phyloP scores from a whole-genome alignment of 2,888 invertebrate genomes.

The Platycheirus albimanus region DNA sequence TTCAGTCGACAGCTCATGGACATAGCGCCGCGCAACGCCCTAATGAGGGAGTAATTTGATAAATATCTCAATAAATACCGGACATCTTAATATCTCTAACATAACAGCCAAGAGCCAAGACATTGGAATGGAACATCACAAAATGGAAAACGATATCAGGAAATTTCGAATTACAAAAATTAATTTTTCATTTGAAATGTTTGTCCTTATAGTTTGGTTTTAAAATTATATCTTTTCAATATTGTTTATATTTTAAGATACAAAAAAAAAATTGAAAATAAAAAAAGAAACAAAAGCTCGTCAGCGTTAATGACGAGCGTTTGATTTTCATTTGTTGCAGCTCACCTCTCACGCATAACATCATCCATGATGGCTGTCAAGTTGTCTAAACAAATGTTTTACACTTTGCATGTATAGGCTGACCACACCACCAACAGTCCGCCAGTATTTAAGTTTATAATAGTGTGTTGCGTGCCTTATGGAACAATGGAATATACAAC shows the following conservation, averaged over 20 bases:
- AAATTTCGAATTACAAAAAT: slow-evolving; percentile 63
- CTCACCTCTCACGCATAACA: slow-evolving; percentile 30
- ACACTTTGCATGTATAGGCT: slow-evolving; percentile 62
- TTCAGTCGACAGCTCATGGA: slow-evolving; percentile 46
- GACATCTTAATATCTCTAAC: slow-evolving; percentile 60
- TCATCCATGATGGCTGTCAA: slow-evolving; percentile 48
- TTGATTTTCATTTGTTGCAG: slow-evolving; percentile 35
- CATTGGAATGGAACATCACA: background rate
- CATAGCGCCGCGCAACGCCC: slow-evolving; percentile 64
- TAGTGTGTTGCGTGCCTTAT: slow-evolving; percentile 49
- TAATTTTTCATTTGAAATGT: slow-evolving; percentile 33
- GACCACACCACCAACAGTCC: slow-evolving; percentile 48
- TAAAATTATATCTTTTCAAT: slow-evolving; percentile 31
- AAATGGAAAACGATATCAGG: slow-evolving; percentile 61
- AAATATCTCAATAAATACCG: slow-evolving; percentile 66
- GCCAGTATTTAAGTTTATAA: slow-evolving; percentile 3
- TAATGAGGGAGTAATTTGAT: slow-evolving; percentile 69
- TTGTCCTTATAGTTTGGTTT: background rate
- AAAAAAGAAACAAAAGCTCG: slow-evolving; percentile 41
- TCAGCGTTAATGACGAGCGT: slow-evolving; percentile 45
- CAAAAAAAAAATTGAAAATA: slow-evolving; percentile 21
- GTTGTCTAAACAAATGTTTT: slow-evolving; percentile 62
- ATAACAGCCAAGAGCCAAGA: slow-evolving; percentile 2
- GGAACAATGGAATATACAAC: slow-evolving; percentile 42
- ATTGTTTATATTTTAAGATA: slow-evolving; percentile 10